A percentile compares a stretch with the other conserved stretches of the same genome.
Evolutionary conservation across 2,888 invertebrate genomes (phyloP).

Genomic region (Phaonia tiefii): DNA sequence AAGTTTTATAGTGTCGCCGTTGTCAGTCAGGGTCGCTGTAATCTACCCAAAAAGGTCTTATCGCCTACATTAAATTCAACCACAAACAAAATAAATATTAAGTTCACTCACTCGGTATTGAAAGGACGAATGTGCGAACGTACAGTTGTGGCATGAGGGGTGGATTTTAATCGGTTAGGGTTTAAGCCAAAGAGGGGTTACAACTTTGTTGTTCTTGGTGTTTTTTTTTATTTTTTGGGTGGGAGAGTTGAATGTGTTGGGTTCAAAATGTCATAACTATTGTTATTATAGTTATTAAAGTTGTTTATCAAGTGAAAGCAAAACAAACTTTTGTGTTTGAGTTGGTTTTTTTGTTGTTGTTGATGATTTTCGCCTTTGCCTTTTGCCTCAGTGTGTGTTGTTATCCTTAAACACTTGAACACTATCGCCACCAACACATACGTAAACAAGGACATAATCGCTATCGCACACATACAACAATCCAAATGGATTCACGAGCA

Average conservation of each 20-base stretch:
- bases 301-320: conserved; percentile 65
- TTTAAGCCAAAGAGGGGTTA: conserved; percentile 1
- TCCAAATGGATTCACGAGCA: not conserved
- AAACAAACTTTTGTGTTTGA: conserved; percentile 57
- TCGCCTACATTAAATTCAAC: conserved; percentile 35
- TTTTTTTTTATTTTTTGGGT: conserved; percentile 11
- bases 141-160: too few species aligned
- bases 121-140: not conserved
- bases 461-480: not conserved
- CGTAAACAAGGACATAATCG: too few species aligned
- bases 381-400: conserved; percentile 17
- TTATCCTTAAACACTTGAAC: conserved; percentile 26
- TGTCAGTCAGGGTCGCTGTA: conserved; percentile 10
- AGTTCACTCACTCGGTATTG: not conserved
- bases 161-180: not conserved
- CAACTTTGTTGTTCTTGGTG: conserved; percentile 3
- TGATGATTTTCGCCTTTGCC: not conserved
- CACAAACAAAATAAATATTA: conserved; percentile 6
- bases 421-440: not conserved
- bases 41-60: conserved; percentile 22
- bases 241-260: conserved; percentile 17
- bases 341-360: conserved; percentile 29
- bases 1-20: conserved; percentile 8
- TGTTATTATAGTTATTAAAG: conserved; percentile 64
- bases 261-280: conserved; percentile 61